Base-by-base conservation (phyloP, 1,140 invertebrate genomes). In the Drosophila tani region DNA sequence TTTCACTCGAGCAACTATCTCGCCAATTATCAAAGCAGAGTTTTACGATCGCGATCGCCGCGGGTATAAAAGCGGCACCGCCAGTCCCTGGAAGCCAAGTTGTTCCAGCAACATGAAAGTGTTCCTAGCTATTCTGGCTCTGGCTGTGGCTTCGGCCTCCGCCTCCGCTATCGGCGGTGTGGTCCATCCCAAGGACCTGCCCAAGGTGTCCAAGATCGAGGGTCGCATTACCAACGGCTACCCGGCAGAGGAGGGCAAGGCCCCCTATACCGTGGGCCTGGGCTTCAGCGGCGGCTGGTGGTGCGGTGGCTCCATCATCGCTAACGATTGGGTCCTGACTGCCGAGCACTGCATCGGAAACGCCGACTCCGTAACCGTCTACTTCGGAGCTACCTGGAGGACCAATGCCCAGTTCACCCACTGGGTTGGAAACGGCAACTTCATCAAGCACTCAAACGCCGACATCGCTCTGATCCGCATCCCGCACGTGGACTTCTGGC, bases 191-290 rank as follows among this genome's bases (percentile, higher is more conserved):
- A 71, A 71, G 69, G 69, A 71, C 19, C 17, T 71, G 32, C 35
- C 43, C 8, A 71, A 71, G 68, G 49, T 49, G 7, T 8, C 41
- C 32, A 56, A 47, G 50, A 69, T 71, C 51, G 65, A 70, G 66
- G 69, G 69, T 7, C 68, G 68, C 50, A 71, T 71, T 1, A 71
- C 68, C 35, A 71, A 71, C 35, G 68, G 68, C 68, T 71, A 71
- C 6, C 24, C 50, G 6, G 68, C 68, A 2, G 50, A 49, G 19
- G 68, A 71, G 65, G 68, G 68, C 51, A 71, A 70, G 65, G 68
- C 68, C 2, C 68, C 68, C 63, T 70, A 70, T 63, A 70, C 68
- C 32, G 68, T 70, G 0, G 68, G 68, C 0, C 50, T 70, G n/a
- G 68, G 68, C 24, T 70, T 70, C 41, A 70, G 62, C 49, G 67